These are phyloP conservation scores for Riptortus pedestris DNA, from an alignment of 1,140 invertebrate species.

Conservation along the genomic window DNA sequence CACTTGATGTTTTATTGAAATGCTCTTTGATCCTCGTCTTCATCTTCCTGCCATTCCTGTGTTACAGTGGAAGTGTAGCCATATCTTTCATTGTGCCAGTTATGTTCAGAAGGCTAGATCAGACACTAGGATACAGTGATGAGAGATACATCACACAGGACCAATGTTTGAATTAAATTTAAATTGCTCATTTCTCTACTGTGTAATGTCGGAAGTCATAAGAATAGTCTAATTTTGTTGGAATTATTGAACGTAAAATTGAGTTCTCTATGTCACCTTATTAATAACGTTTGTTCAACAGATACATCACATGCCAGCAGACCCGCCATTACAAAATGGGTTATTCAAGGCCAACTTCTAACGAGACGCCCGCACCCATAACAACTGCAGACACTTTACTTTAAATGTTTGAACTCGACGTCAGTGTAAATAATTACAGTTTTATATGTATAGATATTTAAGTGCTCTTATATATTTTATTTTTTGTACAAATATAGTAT, in stretches of 20 bases:
- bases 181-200: constrained; percentile 13
- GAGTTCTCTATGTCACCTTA: neutral
- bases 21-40: too few relatives aligned
- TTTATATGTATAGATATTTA: too few relatives aligned
- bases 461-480: too few relatives aligned
- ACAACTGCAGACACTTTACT: constrained; percentile 2
- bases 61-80: too few relatives aligned
- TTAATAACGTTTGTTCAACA: constrained; percentile 41
- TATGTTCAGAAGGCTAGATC: too few relatives aligned
- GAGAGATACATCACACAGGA: neutral
- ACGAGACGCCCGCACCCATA: constrained; percentile 6
- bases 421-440: too few relatives aligned
- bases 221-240: constrained; percentile 1
- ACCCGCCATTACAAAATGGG: constrained; percentile 45
- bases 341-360: constrained; percentile 25
- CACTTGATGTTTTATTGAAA: too few relatives aligned
- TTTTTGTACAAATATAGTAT: too few relatives aligned
- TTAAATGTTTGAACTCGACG: neutral
- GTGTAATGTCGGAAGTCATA: constrained; percentile 10
- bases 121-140: neutral
- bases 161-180: too few relatives aligned
- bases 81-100: too few relatives aligned
- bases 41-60: too few relatives aligned
- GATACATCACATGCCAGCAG: constrained; percentile 50
- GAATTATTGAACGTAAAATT: neutral